Conservation (phyloP, 2,888 invertebrate genomes). For the Poecilobothrus nobilitatus region DNA sequence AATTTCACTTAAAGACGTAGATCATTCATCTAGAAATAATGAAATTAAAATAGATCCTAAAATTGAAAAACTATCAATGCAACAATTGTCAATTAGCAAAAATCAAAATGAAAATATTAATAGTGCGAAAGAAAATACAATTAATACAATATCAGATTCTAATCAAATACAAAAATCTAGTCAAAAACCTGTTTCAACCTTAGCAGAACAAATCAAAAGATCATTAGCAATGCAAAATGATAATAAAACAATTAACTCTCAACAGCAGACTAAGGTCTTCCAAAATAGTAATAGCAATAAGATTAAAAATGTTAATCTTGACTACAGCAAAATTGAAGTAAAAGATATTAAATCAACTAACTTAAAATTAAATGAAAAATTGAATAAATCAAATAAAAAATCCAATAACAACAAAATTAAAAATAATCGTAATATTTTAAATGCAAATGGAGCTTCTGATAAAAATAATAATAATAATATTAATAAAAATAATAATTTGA, state of each 20-base stretch:
- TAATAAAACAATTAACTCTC: neutral
- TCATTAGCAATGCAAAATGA: slow-evolving; percentile 12
- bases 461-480: slow-evolving; percentile 10
- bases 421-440: neutral
- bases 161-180: neutral
- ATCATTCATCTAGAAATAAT: neutral
- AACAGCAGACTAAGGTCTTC: neutral
- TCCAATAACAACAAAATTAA: neutral
- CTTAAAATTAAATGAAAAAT: neutral
- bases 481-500: neutral
- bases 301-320: neutral
- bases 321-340: neutral
- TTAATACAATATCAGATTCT: neutral
- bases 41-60: neutral
- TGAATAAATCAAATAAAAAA: neutral
- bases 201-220: slow-evolving; percentile 20
- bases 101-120: neutral
- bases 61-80: neutral
- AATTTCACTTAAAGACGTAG: too few species aligned
- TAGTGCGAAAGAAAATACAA: neutral
- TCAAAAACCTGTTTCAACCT: slow-evolving; percentile 13
- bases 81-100: too few species aligned
- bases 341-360: neutral
- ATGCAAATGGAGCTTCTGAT: slow-evolving; percentile 12
- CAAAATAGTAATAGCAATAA: neutral